Base-by-base conservation (phyloP, 1,140 invertebrate species). In the Drosophila aff. region DNA sequence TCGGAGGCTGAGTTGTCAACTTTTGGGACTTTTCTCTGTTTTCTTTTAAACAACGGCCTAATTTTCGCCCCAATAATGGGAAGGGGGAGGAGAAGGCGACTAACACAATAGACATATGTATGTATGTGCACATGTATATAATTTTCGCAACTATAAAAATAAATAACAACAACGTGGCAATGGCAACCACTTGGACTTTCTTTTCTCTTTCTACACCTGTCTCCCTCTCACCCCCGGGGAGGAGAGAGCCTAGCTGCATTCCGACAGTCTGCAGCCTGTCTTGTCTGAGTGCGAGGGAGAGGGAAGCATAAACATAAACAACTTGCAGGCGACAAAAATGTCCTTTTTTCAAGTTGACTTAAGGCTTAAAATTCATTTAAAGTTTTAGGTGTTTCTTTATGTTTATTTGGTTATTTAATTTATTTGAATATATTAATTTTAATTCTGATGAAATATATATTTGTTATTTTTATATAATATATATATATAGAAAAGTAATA, bases 81-180 rank as follows among this genome's bases (percentile, higher is more conserved):
- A 1, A 38, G 38, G 9, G 49, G 49, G 10, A n/a, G 49, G 23
- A 8, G 60, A 49, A 31, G 52, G 26, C n/a, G n/a, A n/a, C 75
- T 61, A 52, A 76, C 63, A 33, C 23, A n/a, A 69, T 13, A 41
- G 15, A 43, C 15, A 50, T 33, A n/a, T 15, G 13, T 11, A 47
- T 33, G 21, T 21, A 6, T 4, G 10, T 33, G 9, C 7, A 13
- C 18, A 23, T 18, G 3, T 33, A 26, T 13, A 40, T n/a, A 7
- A 63, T 63, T 67, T 69, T 67, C 11, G 62, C 65, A 65, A 67
- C 13, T 21, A 44, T 59, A 79, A 79, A 44, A 74, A 55, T 67
- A 76, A 85, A 79, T 68, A 81, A 86, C 59, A 64, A 61, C 79
- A 69, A 89, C 47, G 62, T 86, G 61, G 63, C 81, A 81, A 76